phyloP scores from a whole-genome alignment of 2,797 vertebrate genomes.

The Rousettus madagascariensis region DNA sequence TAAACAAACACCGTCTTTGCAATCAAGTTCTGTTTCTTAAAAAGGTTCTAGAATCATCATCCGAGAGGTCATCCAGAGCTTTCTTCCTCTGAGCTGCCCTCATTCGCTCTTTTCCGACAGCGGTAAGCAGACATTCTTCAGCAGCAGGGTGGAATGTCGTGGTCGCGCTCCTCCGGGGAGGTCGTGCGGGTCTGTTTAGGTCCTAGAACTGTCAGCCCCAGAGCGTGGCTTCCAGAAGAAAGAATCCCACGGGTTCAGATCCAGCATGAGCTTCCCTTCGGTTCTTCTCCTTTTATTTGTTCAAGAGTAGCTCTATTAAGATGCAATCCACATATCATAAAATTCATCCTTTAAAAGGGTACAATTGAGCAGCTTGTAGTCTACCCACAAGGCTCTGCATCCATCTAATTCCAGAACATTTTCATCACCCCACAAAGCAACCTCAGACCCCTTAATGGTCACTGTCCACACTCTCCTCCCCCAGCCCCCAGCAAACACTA shows the following conservation, averaged over 20 bases:
- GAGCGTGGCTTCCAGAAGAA: fast-evolving
- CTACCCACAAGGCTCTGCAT: not conserved
- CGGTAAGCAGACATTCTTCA: not conserved
- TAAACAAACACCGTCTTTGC: not conserved
- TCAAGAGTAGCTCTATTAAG: not conserved
- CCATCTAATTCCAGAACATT: not conserved
- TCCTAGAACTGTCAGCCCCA: no score
- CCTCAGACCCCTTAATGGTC: not conserved
- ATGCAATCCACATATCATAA: not conserved
- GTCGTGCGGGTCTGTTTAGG: fast-evolving
- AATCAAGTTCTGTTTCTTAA: not conserved
- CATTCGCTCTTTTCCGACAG: no score
- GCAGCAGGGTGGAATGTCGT: fast-evolving
- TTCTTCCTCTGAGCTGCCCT: not conserved
- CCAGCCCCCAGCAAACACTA: not conserved
- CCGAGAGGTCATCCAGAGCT: not conserved
- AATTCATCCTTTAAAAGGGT: not conserved
- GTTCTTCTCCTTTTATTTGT: not conserved
- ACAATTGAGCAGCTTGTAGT: not conserved
- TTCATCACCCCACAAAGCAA: not conserved
- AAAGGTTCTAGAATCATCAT: not conserved
- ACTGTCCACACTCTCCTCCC: no score
- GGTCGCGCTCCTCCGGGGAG: fast-evolving
- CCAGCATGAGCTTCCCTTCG: not conserved
- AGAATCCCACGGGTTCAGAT: not conserved